Evolutionary conservation across 2,888 invertebrate species (phyloP), one percentile per base, ranked within the genome.

Genomic region (Lumbricus terrestris): DNA sequence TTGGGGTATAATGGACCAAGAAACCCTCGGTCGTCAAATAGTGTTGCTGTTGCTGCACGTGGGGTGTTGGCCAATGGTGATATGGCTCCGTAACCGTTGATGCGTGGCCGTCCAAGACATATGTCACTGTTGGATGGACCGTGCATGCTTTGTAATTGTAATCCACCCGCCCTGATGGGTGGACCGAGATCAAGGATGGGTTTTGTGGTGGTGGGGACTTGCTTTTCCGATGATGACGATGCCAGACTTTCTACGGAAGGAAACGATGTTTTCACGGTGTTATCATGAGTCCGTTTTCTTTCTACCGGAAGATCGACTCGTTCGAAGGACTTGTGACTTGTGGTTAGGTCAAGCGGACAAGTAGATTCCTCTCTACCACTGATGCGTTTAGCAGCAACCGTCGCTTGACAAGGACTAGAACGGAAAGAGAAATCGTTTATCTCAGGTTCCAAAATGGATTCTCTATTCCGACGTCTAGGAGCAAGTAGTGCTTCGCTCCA

Each of bases 1-100:
- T 99, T 98, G 91, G 99, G 96, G 94, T 99, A 99, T 90, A 98
- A 98, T 0, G 98, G 37, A 37, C 18, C n/a, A 35, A 18, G 34
- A 18, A 85, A 35, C 13, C 69, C 5, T 29, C 29, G 29, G 1
- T 69, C 69, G 69, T 69, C 69, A 13, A 69, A 69, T 8, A 69
- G 54, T 5, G 23, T 11, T 69, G 29, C 6, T 69, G 29, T 4
- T 16, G n/a, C n/a, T n/a, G n/a, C n/a, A n/a, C n/a, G 69, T 69
- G 69, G 8, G 69, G 69, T 29, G 69, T 69, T 69, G n/a, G n/a
- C n/a, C 29, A 69, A n/a, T n/a, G 69, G n/a, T 69, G 69, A 69
- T 11, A n/a, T n/a, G 29, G 13, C 69, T n/a, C 69, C 69, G n/a
- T 69, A 69, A 8, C 69, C 29, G 69, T 69, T n/a, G 8, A 69